These are phyloP conservation scores for Motacilla tschutschensis DNA, from an alignment of 2,113 vertebrate species.

Conservation along the genomic window DNA sequence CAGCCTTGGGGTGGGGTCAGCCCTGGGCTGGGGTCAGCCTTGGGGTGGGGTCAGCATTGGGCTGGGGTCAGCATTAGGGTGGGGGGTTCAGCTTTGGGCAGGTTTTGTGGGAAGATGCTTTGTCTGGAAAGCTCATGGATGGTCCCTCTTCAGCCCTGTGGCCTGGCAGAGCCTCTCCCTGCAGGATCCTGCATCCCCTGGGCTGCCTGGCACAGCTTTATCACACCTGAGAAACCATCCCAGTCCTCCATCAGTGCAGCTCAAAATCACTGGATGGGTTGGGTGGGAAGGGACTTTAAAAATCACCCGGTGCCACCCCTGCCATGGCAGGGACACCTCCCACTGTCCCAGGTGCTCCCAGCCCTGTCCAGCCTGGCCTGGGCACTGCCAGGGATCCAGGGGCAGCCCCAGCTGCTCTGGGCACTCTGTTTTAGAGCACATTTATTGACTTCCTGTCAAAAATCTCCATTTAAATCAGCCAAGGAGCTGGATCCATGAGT, in stretches of 20 bases:
- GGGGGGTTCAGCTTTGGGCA: not conserved
- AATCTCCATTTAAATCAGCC: not conserved
- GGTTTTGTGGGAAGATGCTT: not conserved
- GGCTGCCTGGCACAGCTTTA: not conserved
- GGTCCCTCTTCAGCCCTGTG: accelerated
- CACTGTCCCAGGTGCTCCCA: not conserved
- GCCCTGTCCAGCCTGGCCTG: not conserved
- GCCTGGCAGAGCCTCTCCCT: not conserved
- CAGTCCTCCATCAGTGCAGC: not conserved
- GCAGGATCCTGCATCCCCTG: not conserved
- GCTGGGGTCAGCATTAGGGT: too few relatives aligned
- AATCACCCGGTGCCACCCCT: accelerated
- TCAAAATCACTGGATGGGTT: not conserved
- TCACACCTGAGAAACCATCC: not conserved
- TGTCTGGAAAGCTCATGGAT: accelerated
- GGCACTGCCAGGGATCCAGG: not conserved
- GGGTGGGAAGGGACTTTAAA: not conserved
- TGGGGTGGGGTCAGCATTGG: too few relatives aligned
- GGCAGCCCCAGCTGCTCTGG: not conserved
- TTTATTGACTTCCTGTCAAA: not conserved
- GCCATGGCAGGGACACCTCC: not conserved
- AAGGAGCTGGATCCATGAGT: not conserved
- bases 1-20: not conserved
- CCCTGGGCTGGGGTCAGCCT: too few relatives aligned
- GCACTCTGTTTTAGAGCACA: too few relatives aligned